phyloP scores from a whole-genome alignment of 2,113 vertebrate genomes.

The Copsychus sechellarum region DNA sequence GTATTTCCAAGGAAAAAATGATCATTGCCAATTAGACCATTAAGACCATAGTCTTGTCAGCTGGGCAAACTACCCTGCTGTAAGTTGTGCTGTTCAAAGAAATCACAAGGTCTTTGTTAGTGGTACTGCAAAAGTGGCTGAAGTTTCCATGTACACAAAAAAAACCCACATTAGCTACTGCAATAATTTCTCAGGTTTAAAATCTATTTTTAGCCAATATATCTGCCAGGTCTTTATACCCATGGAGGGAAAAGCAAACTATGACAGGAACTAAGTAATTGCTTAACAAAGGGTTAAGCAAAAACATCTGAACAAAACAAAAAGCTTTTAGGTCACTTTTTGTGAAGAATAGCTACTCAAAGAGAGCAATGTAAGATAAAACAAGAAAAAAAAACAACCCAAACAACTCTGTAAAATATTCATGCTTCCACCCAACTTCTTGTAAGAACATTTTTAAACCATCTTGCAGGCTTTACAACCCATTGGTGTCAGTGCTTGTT shows the following conservation, averaged over 20 bases:
- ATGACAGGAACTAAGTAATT: neutral
- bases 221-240: neutral
- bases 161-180: neutral
- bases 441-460: neutral
- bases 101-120: neutral
- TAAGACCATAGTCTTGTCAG: neutral
- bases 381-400: neutral
- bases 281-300: neutral
- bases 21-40: neutral
- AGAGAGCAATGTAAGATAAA: neutral
- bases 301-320: neutral
- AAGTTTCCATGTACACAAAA: neutral
- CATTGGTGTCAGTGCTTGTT: neutral
- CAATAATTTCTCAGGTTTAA: neutral
- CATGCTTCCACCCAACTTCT: neutral
- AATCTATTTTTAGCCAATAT: neutral
- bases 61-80: neutral
- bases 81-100: neutral
- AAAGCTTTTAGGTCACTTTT: neutral
- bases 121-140: neutral
- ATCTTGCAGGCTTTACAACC: neutral
- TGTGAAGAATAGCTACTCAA: neutral
- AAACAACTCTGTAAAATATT: neutral
- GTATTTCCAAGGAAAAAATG: neutral
- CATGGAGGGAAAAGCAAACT: neutral